Conservation (phyloP, 2,113 vertebrate genomes). For the Aythya baeri region DNA sequence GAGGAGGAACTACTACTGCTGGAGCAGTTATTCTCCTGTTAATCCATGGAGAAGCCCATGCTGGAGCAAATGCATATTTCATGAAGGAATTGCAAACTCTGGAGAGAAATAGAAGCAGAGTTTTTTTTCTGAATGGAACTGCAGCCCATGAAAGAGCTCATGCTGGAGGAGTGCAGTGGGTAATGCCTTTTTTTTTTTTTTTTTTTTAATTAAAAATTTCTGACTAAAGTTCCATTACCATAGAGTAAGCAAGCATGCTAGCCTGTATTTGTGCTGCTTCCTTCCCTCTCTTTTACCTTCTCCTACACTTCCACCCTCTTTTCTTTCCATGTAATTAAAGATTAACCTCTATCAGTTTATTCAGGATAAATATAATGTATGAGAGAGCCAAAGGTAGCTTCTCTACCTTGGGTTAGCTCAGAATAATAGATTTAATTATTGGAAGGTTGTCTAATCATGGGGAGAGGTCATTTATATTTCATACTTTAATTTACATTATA, state of each 20-base stretch:
- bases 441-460: background rate
- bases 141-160: accelerated
- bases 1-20: background rate
- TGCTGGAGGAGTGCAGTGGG: background rate
- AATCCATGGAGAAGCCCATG: background rate
- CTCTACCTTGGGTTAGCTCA: background rate
- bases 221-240: background rate
- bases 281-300: background rate
- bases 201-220: background rate
- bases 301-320: background rate
- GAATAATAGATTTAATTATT: background rate
- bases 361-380: background rate
- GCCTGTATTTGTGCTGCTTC: background rate
- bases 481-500: background rate
- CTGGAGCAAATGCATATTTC: background rate
- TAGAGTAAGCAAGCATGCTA: background rate
- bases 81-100: background rate
- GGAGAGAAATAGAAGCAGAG: background rate
- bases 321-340: background rate
- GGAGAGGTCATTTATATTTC: background rate
- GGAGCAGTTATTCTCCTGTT: background rate
- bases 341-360: background rate
- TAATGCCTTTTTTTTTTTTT: too few relatives aligned
- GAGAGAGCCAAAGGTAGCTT: background rate
- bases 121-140: background rate